Conservation (phyloP, 2,797 vertebrate species). For the Galagoides demidoff region DNA sequence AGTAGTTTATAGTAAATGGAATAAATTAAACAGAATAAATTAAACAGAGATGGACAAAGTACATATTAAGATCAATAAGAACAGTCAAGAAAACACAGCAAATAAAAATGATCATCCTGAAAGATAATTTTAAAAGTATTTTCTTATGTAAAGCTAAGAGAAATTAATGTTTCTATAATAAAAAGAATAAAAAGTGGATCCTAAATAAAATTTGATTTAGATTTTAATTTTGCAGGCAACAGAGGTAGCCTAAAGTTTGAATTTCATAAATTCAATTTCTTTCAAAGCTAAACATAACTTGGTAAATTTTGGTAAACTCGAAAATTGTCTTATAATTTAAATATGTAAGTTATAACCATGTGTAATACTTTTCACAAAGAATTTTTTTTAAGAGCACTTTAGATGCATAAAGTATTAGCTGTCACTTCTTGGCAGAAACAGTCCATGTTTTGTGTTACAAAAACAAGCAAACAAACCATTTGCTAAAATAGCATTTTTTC, state of each 20-base stretch:
- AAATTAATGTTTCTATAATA: constrained; percentile 32
- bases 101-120: not conserved
- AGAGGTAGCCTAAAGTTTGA: constrained; percentile 25
- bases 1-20: not conserved
- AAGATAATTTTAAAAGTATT: not conserved
- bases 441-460: not conserved
- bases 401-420: not conserved
- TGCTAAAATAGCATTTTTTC: not conserved
- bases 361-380: not conserved
- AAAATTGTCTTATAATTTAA: constrained; percentile 10
- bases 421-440: not conserved
- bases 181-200: not conserved
- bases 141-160: not conserved
- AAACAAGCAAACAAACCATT: not conserved
- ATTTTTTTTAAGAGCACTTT: not conserved
- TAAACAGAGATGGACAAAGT: not conserved
- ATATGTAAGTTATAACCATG: not conserved
- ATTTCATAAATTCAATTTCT: not conserved
- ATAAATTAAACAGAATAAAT: too few relatives aligned
- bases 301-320: constrained; percentile 9
- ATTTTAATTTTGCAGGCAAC: constrained; percentile 22
- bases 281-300: not conserved
- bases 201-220: constrained; percentile 35
- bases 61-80: not conserved
- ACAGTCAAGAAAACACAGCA: not conserved